These are phyloP conservation scores for Apogon hyalosoma DNA, from an alignment of 2,797 vertebrate species.

Conservation along the genomic window DNA sequence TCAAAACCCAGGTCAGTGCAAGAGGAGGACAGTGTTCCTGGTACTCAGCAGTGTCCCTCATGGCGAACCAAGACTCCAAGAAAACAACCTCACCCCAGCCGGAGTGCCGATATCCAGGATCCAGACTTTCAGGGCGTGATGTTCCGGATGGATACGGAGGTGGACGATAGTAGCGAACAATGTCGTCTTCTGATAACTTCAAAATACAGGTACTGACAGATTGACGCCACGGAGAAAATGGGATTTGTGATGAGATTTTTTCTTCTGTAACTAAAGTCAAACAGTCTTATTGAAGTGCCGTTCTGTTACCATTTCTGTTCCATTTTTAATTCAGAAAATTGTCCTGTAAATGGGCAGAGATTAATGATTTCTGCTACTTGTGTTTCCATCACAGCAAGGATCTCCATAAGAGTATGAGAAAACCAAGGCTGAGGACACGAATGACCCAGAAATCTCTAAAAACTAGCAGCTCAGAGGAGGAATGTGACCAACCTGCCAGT, in stretches of 20 bases:
- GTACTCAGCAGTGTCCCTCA: constrained; percentile 7
- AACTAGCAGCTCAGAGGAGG: constrained; percentile 85
- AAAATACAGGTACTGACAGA: constrained; percentile 80
- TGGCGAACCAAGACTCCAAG: constrained; percentile 74
- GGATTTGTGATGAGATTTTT: too few relatives aligned
- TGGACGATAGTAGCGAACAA: constrained; percentile 70
- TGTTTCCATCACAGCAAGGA: constrained; percentile 60
- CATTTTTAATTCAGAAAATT: background rate
- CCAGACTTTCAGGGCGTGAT: constrained; percentile 87
- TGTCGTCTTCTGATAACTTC: constrained; percentile 85
- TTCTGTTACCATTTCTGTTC: too few relatives aligned
- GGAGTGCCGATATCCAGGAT: constrained; percentile 83
- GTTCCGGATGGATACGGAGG: constrained; percentile 84
- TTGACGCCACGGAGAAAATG: background rate
- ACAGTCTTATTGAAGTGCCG: too few relatives aligned
- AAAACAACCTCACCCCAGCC: constrained; percentile 85
- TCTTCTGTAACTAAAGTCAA: too few relatives aligned
- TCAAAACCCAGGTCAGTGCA: constrained; percentile 12
- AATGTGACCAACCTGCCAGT: constrained; percentile 57
- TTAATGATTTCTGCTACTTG: background rate
- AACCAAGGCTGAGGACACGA: constrained; percentile 58
- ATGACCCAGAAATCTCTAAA: constrained; percentile 61
- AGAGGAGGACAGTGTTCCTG: constrained; percentile 1
- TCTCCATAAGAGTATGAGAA: constrained; percentile 62
- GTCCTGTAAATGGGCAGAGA: background rate